Base-by-base conservation (phyloP, 1,140 invertebrate genomes). In the Drosophila repleta region DNA sequence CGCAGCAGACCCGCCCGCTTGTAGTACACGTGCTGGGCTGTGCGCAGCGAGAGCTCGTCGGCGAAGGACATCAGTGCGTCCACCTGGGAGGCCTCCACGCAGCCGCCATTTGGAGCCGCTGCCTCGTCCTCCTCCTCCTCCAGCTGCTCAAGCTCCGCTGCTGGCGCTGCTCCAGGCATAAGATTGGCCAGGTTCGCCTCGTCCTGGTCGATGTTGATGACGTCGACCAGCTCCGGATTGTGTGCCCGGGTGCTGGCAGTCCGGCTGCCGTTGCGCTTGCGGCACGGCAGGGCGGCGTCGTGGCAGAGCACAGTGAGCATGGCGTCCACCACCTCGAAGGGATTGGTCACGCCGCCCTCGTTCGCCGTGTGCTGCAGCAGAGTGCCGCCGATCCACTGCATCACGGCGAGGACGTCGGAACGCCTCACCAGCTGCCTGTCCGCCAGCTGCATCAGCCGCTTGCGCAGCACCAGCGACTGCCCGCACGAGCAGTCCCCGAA, bases 221-320 rank as follows among this genome's bases (percentile, higher is more conserved):
- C 87, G 76, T 92, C 91, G 37, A 79, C 78, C 11, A 90, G 60
- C 2, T 91, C 90, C 20, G 79, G 65, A 41, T 64, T 68, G 4
- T 57, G 60, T 0, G 55, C 13, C 4, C 29, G 55, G 24, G 73
- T 89, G 73, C 61, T 92, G 0, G 61, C 56, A 1, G 61, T 49
- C 10, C 60, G 48, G n/a, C 52, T 61, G 11, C 26, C 52, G 46
- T 90, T 92, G 11, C 77, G 66, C 0, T 56, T 64, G 0, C 93
- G 83, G 61, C 97, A 98, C 0, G 97, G 97, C 20, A 98, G 90
- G 0, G 94, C 92, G 6, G 95, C 94, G 18, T 95, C 94, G 79
- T 98, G 97, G 89, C 97, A 99, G 4, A 96, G 93, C 79, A 97
- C 96, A 0, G 96, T 95, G 35, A 97, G 91, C 11, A 98, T 90